Percentiles rank a stretch among this genome's conserved stretches.
phyloP scores from a whole-genome alignment of 2,797 vertebrate species.

The Platalea minor region DNA sequence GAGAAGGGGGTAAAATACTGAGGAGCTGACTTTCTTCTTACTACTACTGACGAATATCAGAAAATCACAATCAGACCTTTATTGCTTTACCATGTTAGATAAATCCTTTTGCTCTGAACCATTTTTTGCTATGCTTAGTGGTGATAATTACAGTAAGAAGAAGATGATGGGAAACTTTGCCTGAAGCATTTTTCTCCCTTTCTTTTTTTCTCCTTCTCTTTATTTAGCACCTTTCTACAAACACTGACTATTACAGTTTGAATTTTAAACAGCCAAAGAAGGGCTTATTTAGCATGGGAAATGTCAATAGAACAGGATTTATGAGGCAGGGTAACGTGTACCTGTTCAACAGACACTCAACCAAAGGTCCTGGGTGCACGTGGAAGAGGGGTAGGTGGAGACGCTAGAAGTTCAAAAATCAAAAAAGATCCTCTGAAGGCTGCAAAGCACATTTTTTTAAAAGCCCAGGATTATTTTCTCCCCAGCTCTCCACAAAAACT shows the following conservation, averaged over 20 bases:
- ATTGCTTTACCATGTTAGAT: not conserved
- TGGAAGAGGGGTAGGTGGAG: not conserved
- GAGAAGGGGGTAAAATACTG: not conserved
- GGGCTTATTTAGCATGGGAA: not conserved
- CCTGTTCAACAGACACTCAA: not conserved
- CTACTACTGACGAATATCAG: not conserved
- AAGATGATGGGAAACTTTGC: not conserved
- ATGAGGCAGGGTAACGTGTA: not conserved
- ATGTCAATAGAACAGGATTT: not conserved
- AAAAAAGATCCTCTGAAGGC: conserved; percentile 26
- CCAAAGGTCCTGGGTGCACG: not conserved
- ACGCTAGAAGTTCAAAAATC: not conserved
- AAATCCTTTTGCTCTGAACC: not conserved
- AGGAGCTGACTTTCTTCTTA: not conserved
- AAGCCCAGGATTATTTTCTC: not conserved
- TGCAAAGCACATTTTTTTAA: not conserved
- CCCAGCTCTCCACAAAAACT: not conserved
- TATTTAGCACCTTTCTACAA: not conserved
- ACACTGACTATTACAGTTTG: not conserved
- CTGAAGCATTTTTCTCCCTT: conserved; percentile 1
- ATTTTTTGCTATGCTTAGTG: not conserved
- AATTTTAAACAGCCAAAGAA: conserved; percentile 5
- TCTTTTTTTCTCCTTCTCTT: not conserved
- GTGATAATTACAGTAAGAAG: not conserved
- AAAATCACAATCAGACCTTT: not conserved